Evolutionary conservation across 2,888 invertebrate species (phyloP), one percentile per base, ranked within the genome.

Genomic region (Nomada fucata): DNA sequence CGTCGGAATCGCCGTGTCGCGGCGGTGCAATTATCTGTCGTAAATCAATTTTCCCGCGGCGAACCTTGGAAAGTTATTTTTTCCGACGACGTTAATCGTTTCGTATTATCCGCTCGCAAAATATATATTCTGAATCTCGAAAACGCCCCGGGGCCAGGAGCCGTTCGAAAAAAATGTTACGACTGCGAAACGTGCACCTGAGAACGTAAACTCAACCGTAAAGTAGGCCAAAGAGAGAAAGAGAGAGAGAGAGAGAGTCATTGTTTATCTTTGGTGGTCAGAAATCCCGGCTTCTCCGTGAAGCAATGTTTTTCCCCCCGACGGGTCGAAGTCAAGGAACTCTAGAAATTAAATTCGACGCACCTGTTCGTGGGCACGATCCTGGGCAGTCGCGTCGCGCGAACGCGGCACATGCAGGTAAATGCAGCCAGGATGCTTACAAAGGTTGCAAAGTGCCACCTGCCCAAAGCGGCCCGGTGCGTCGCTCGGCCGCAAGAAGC

Each of bases 391-490:
- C 77, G 79, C 67, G 57, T 78, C 68, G 80, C 78, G 72, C 69
- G 83, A 78, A 76, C 26, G 89, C 85, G 85, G 84, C 83, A 61
- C 87, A 80, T 71, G 85, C 83, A 85, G 79, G 86, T 83, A 83
- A 90, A 89, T 79, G 90, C 88, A 26, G 68, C 73, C 87, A 85
- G 90, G 90, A 91, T 90, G 89, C 89, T 36, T 36, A 88, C 88
- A 89, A 89, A 90, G 90, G 87, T 90, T 87, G 85, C 83, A 84
- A 84, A 83, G 85, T 88, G 81, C 89, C 88, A 89, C 89, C 89
- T 89, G 89, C 88, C 85, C 79, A 84, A 83, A 84, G 60, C 76
- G 79, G 85, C 83, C 85, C 80, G 88, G 84, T 88, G 88, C 77
- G 70, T 72, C 70, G 73, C 61, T 68, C 76, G 75, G 84, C 76